Conservation (phyloP, 1,140 invertebrate species). For the Geopemphigus sp. region DNA sequence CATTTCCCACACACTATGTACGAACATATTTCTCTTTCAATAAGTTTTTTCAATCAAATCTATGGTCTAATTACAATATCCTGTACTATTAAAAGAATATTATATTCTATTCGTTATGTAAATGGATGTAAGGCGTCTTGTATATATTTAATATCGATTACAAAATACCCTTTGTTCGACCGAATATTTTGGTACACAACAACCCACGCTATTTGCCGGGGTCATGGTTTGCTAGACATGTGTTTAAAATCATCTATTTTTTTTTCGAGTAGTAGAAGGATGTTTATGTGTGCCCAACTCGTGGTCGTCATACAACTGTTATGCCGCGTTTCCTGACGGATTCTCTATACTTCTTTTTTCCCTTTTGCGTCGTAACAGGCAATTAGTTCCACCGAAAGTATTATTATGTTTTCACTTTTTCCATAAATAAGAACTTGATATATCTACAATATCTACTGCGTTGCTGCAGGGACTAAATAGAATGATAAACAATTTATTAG, state of each 20-base stretch:
- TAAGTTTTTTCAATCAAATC: slow-evolving; percentile 42
- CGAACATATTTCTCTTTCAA: slow-evolving; percentile 7
- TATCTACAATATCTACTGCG: neutral
- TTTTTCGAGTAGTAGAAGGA: slow-evolving; percentile 12
- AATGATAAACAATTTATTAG: slow-evolving; percentile 41
- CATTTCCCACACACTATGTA: slow-evolving; percentile 26
- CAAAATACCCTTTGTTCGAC: slow-evolving; percentile 29
- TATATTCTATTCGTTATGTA: slow-evolving; percentile 15
- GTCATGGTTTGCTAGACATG: slow-evolving; percentile 49
- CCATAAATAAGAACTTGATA: slow-evolving; percentile 7
- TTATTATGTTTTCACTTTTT: slow-evolving; percentile 39
- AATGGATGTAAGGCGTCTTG: neutral
- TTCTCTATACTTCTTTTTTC: slow-evolving; percentile 3
- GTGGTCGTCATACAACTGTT: slow-evolving; percentile 47
- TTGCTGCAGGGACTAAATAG: neutral
- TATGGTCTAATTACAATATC: slow-evolving; percentile 45
- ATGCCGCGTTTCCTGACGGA: slow-evolving; percentile 25
- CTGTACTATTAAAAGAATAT: slow-evolving; percentile 24
- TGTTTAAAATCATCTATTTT: slow-evolving; percentile 44
- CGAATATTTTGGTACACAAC: neutral
- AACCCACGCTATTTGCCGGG: slow-evolving; percentile 13
- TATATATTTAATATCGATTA: slow-evolving; percentile 19
- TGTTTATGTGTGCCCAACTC: slow-evolving; percentile 19
- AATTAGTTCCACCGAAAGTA: slow-evolving; percentile 49
- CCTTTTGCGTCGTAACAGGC: slow-evolving; percentile 36